Evolutionary conservation across 1,140 invertebrate genomes (phyloP), one percentile per base, ranked within the genome.

Genomic region (Cotesia glomerata): DNA sequence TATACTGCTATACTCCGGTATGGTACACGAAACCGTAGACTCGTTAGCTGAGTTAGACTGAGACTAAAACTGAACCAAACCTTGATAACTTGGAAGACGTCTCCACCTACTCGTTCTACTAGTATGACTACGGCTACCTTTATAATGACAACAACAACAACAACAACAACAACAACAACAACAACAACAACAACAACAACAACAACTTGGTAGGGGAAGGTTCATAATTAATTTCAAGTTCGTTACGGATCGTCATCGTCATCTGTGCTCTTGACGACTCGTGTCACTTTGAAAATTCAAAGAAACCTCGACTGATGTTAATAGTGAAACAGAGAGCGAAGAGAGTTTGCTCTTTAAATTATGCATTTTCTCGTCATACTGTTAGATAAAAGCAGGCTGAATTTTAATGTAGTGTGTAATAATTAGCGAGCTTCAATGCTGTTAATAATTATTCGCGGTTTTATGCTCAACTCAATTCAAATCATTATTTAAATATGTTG

Each of bases 291-390:
- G n/a, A 32, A 49, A 32, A 52, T 2, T 56, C 61, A 52, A 68
- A 61, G 51, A 34, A 16, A 45, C 14, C 18, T n/a, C 58, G 18
- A 67, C 59, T 58, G 67, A 56, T 52, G 45, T 69, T 34, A 56
- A 65, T 64, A 68, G 70, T 61, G 34, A 63, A 45, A 45, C 39
- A 45, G 39, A 45, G 39, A 45, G 11, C 7, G 39, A 7, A 45
- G 26, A 45, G 39, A 45, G 8, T 45, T 45, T 74, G n/a, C 69
- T 68, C 45, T 63, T 76, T 79, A 76, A 84, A 85, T 86, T 86
- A 85, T 85, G 83, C 82, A 85, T 85, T 85, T 85, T 85, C 84
- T 86, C 85, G 83, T 85, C 84, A 80, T 76, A 76, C 73, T 77
- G 79, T 64, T 73, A 79, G 81, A 84, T 84, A 85, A 85, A 81